These are phyloP conservation scores for Tetraneura akinire DNA, from an alignment of 1,140 invertebrate genomes.

Conservation along the genomic window DNA sequence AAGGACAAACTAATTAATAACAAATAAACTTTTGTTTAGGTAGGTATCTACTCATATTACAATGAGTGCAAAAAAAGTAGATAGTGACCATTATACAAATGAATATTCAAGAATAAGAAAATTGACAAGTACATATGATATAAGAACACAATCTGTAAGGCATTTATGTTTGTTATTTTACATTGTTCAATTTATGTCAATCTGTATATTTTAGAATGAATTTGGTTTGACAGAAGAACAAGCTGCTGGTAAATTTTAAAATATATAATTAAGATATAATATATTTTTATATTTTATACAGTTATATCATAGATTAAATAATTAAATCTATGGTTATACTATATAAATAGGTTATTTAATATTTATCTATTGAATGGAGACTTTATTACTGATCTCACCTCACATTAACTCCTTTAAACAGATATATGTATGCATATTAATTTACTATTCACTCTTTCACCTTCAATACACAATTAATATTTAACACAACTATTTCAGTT, in stretches of 20 bases:
- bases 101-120: conserved; percentile 48
- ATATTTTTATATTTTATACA: background rate
- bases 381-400: no score
- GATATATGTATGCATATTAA: no score
- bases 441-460: no score
- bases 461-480: no score
- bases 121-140: conserved; percentile 46
- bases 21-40: no score
- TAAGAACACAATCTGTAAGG: conserved; percentile 58
- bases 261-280: background rate
- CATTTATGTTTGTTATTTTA: conserved; percentile 55
- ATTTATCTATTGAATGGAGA: no score
- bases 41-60: background rate
- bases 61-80: conserved; percentile 21
- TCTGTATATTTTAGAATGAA: conserved; percentile 69
- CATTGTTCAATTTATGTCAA: background rate
- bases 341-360: no score
- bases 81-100: conserved; percentile 32
- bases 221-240: conserved; percentile 84
- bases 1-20: background rate
- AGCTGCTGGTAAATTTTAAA: conserved; percentile 67
- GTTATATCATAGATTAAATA: background rate
- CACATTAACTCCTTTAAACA: no score
- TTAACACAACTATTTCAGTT: no score
- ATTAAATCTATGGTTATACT: no score